phyloP scores from a whole-genome alignment of 2,888 invertebrate species.

The Tenthredo amoena region DNA sequence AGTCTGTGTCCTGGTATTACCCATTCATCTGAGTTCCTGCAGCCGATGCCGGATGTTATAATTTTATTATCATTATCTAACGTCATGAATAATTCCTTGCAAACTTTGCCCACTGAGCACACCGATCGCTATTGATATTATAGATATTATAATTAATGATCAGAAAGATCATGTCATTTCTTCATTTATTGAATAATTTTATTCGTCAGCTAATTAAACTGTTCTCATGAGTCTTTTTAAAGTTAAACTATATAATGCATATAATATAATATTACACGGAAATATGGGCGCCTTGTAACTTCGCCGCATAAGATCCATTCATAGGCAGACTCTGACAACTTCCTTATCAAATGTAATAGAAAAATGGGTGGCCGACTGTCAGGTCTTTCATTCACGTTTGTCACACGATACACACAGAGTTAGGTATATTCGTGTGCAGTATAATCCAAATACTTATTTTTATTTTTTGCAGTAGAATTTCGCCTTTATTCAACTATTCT shows the following conservation, averaged over 20 bases:
- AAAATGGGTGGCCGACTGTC: constrained; percentile 60
- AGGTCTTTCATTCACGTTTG: constrained; percentile 14
- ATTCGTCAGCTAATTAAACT: background rate
- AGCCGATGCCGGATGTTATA: background rate
- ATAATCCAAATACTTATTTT: background rate
- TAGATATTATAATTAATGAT: background rate
- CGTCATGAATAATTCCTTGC: background rate
- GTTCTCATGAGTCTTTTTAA: background rate
- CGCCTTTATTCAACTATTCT: no score
- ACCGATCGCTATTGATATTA: background rate
- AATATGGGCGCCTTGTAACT: background rate
- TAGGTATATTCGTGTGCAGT: background rate
- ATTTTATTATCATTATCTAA: background rate
- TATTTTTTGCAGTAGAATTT: no score
- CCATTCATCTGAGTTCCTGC: background rate
- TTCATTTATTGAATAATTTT: background rate
- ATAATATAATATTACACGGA: background rate
- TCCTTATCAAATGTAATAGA: constrained; percentile 68
- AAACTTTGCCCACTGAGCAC: background rate
- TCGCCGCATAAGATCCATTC: background rate
- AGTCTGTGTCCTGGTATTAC: background rate
- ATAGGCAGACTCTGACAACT: constrained; percentile 42
- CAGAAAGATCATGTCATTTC: background rate
- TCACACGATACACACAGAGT: background rate
- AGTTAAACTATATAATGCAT: background rate